Evolutionary conservation across 2,113 vertebrate genomes (phyloP), one percentile per base, ranked within the genome.

Genomic region (Stictonetta naevosa): DNA sequence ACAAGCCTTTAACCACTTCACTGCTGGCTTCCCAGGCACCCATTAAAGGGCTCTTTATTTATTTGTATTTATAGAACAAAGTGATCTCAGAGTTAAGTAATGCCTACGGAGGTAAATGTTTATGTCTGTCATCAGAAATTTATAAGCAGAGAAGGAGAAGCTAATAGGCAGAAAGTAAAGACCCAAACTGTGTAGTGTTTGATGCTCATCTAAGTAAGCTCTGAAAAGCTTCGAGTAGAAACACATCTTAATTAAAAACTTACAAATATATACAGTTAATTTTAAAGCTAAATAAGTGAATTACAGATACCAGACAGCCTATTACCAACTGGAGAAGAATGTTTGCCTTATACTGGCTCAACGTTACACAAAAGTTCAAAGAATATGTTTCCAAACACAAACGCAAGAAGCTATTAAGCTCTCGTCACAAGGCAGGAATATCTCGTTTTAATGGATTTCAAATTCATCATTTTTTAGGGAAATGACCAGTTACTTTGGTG

Each of bases 1-100:
- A 97, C 84, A 97, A 96, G 88, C 97, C 97, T 92, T 98, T 98
- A 98, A 98, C 98, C 96, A 88, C 96, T 97, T 98, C 95, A 6
- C 95, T 97, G 97, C 98, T 91, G 44, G 82, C 92, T 66, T 80
- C 94, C 84, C 83, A 91, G 50, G 83, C 82, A 14, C 90, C 96
- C 96, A 96, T 96, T 96, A 97, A 93, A 97, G 93, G 74, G 86
- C 14, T 25, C 86, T 60, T 31, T 95, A 94, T 97, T 97, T 97
- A 96, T 98, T 97, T 97, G 96, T 95, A 97, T 97, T 97, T 96
- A 87, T 93, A 96, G 94, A 93, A 95, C 85, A 88, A 94, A 97
- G 95, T 91, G 96, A 97, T 95, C 95, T 97, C 96, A 93, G 88
- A 96, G 96, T 96, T 88, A 96, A 94, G 96, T 94, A 92, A 97